Conservation (phyloP, 2,888 invertebrate species). For the Drosophila kambysellisi region DNA sequence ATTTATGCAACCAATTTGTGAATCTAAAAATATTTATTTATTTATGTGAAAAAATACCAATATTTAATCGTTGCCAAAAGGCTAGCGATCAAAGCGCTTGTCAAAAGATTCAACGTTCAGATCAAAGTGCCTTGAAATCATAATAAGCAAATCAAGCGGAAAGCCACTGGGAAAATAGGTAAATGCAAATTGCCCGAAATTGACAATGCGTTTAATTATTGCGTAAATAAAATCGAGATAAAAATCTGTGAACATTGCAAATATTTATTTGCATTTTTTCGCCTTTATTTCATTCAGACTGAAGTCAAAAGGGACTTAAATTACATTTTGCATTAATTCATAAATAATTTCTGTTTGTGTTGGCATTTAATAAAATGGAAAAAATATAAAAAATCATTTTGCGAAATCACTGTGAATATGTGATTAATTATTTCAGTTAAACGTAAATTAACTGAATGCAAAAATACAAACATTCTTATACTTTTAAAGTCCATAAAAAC, state of each 20-base stretch:
- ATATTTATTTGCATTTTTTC: constrained; percentile 32
- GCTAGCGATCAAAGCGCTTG: constrained; percentile 46
- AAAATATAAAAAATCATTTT: constrained; percentile 22
- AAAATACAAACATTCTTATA: constrained; percentile 18
- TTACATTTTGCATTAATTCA: constrained; percentile 49
- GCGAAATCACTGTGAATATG: constrained; percentile 36
- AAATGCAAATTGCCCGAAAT: constrained; percentile 54
- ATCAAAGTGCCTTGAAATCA: constrained; percentile 60
- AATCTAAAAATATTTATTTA: constrained; percentile 40
- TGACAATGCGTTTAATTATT: constrained; percentile 55
- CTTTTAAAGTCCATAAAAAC: constrained; percentile 10
- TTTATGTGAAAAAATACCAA: constrained; percentile 48
- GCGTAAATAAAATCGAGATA: constrained; percentile 9
- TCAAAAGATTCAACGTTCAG: constrained; percentile 35
- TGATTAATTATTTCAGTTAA: constrained; percentile 19
- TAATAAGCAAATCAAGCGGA: constrained; percentile 63
- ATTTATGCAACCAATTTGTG: constrained; percentile 56
- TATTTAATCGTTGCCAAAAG: constrained; percentile 43
- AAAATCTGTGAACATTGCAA: constrained; percentile 34
- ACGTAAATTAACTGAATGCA: constrained; percentile 42
- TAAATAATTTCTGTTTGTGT: constrained; percentile 22
- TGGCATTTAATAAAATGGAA: not conserved
- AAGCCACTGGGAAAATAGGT: constrained; percentile 58
- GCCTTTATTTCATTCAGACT: not conserved
- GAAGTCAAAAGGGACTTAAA: constrained; percentile 12